Base-by-base conservation (phyloP, 2,888 invertebrate species). In the Euclidia mi region DNA sequence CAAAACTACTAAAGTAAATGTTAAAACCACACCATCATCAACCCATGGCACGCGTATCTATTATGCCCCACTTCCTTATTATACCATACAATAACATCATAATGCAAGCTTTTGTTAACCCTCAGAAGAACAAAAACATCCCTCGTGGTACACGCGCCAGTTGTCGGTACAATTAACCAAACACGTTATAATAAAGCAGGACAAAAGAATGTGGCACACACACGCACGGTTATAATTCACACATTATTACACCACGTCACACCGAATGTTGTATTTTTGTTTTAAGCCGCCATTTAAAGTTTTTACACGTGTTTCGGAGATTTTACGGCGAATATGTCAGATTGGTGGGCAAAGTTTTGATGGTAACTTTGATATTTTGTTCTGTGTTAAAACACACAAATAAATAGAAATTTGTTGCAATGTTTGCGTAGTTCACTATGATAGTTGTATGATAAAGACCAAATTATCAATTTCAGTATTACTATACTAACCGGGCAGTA, bases 171-270 rank as follows among this genome's bases (percentile, higher is more conserved):
- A 84, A 84, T 87, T 84, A 85, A 78, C 76, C 48, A 70, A 67
- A 73, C 72, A 58, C 34, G 44, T 42, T 61, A 62, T 79, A 80
- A 78, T 79, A 76, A 81, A 76, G 56, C 73, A 64, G 67, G 61
- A 82, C 76, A 81, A 82, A 82, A 77, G 68, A 69, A 65, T 47
- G 25, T 44, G 59, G 81, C 87, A 86, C 85, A 86, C 81, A 77
- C 71, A 53, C 53, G 65, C 69, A 76, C 51, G 65, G 57, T 61
- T 65, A 76, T 79, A 78, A 71, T 76, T 78, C 75, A 79, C 77
- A 65, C 68, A 66, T 70, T 71, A 73, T 80, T 75, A 61, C 71
- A 55, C 65, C 62, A 74, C 70, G 63, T 66, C 60, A 63, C 63
- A 71, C 65, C 56, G 70, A 71, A 43, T 35, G 15, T n/a, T 12